Conservation (phyloP, 1,140 invertebrate genomes). For the Pinna nobilis region DNA sequence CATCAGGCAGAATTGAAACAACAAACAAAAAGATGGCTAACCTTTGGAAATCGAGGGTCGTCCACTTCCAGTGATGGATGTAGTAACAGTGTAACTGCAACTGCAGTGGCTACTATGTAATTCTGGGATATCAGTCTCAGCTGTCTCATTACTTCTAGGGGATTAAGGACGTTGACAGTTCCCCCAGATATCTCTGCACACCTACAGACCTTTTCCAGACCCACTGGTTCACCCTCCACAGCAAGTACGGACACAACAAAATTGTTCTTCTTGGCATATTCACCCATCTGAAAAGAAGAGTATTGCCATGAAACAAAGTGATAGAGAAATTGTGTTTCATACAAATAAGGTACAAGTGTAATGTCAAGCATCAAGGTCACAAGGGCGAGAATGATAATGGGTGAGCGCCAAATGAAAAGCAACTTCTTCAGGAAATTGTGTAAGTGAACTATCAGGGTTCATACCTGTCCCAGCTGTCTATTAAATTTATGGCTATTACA, state of each 20-base stretch:
- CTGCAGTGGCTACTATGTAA: slow-evolving; percentile 63
- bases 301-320: neutral
- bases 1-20: neutral
- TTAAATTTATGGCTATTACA: too few species aligned
- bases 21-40: slow-evolving; percentile 21
- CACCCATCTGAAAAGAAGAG: slow-evolving; percentile 52
- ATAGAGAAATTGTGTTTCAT: neutral
- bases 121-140: slow-evolving; percentile 67
- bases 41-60: slow-evolving; percentile 54
- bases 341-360: neutral
- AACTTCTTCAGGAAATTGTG: neutral
- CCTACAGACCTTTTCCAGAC: slow-evolving; percentile 54
- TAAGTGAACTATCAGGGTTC: neutral
- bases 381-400: neutral
- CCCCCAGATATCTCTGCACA: slow-evolving; percentile 65
- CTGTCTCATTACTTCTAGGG: slow-evolving; percentile 65
- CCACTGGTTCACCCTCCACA: slow-evolving; percentile 60
- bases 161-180: slow-evolving; percentile 65
- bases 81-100: slow-evolving; percentile 58
- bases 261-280: slow-evolving; percentile 62
- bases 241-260: slow-evolving; percentile 66
- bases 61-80: slow-evolving; percentile 64
- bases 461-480: too few species aligned
- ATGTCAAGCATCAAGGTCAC: too few species aligned
- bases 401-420: neutral